Base-by-base conservation (phyloP, 2,888 invertebrate genomes). In the Synergus itoensis region DNA sequence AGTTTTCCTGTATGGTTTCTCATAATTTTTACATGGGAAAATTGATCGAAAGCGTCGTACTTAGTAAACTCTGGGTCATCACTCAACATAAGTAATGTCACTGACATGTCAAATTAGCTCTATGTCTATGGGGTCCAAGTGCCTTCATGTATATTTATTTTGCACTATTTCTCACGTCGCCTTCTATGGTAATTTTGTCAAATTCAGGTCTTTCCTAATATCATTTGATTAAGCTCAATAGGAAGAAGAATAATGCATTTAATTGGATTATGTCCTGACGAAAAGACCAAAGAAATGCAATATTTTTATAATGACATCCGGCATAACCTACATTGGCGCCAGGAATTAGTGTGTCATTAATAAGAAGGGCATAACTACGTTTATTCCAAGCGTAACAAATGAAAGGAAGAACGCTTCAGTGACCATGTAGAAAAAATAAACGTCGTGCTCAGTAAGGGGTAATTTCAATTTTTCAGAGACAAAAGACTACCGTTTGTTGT, bases 361-460 rank as follows among this genome's bases (percentile, higher is more conserved):
- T 73, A 73, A 73, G 53, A 57, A 73, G 73, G 73, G 48, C 53
- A 73, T 73, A 73, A 53, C 73, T 36, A 73, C 8, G 18, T 53
- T 36, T 18, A 73, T 53, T 53, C 48, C 73, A 73, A 57, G 73
- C 73, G 73, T 73, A 57, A 57, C 73, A 73, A 73, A 73, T 73
- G 73, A 73, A 73, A 53, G 73, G 73, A 73, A 73, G 53, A 53
- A 73, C 73, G 73, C 18, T 73, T 73, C 53, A 73, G 73, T 73
- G 73, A 57, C 53, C 73, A 73, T 36, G 18, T 69, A 73, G 28
- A 53, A 57, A 53, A 36, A 53, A 53, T 48, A 53, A 73, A 28
- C 28, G 53, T 73, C 40, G 48, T n/a, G 11, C 73, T 53, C 18
- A 36, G 36, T 53, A 73, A 40, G 48, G 11, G 5, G 40, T n/a